These are phyloP conservation scores for Cryptocephalus moraei DNA, from an alignment of 2,888 invertebrate genomes.

Conservation along the genomic window DNA sequence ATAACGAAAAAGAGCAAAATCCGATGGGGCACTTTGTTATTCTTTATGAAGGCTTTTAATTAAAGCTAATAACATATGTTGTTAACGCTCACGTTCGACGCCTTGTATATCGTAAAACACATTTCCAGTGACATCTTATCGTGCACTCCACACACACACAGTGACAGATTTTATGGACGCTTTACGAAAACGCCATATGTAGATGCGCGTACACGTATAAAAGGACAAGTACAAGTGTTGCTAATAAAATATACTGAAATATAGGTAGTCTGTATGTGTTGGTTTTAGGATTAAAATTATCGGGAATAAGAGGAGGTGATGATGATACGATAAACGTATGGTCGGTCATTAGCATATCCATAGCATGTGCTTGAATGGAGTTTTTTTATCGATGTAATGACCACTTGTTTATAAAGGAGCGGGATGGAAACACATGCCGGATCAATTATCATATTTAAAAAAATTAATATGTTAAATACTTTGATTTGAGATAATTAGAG, in stretches of 20 bases:
- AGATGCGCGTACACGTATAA: slow-evolving; percentile 4
- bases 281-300: too few species aligned
- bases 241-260: slow-evolving; percentile 7
- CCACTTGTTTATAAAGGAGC: too few species aligned
- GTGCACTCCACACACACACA: slow-evolving; percentile 13
- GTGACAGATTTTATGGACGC: slow-evolving; percentile 28
- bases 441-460: too few species aligned
- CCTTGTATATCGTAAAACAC: slow-evolving; percentile 26
- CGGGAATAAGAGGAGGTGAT: too few species aligned
- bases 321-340: too few species aligned
- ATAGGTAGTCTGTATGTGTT: not conserved
- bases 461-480: too few species aligned
- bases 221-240: slow-evolving; percentile 1
- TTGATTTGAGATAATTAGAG: too few species aligned
- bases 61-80: slow-evolving; percentile 27
- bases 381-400: too few species aligned
- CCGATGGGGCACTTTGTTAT: slow-evolving; percentile 8
- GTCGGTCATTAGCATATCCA: too few species aligned
- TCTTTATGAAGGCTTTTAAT: slow-evolving; percentile 20
- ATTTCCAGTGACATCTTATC: slow-evolving; percentile 21
- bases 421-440: too few species aligned
- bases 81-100: slow-evolving; percentile 20
- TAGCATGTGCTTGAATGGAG: too few species aligned
- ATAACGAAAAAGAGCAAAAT: not conserved
- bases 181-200: slow-evolving; percentile 8